Conservation (phyloP, 1,140 invertebrate species). For the Dufourea novaeangliae region DNA sequence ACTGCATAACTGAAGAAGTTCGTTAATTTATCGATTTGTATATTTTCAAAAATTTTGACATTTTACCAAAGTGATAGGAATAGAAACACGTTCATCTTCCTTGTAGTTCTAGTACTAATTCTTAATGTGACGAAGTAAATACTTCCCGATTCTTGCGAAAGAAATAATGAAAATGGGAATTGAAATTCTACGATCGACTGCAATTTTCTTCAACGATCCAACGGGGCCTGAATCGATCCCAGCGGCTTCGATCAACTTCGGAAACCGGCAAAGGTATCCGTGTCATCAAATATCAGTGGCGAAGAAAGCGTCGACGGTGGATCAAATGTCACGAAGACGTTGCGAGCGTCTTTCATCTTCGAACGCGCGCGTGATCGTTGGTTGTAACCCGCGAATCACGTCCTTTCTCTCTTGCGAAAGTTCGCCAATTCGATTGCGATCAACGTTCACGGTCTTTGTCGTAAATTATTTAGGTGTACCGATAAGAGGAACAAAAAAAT, state of each 20-base stretch:
- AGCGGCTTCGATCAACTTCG: neutral
- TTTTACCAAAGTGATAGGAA: no score
- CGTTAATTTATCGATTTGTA: no score
- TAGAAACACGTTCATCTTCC: no score
- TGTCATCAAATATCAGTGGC: constrained; percentile 31
- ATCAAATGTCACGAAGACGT: constrained; percentile 65
- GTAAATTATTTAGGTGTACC: neutral
- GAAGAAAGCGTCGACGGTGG: constrained; percentile 42
- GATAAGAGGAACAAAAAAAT: no score
- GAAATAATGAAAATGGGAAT: no score
- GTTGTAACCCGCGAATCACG: neutral
- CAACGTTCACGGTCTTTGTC: neutral
- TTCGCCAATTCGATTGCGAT: constrained; percentile 37
- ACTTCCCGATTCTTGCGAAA: no score
- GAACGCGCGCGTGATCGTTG: constrained; percentile 60
- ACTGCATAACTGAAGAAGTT: no score
- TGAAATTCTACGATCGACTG: no score
- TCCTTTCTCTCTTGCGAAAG: constrained; percentile 68
- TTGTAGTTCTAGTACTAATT: no score
- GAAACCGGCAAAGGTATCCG: constrained; percentile 38
- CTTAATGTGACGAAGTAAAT: no score
- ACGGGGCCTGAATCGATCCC: neutral
- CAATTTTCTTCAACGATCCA: neutral
- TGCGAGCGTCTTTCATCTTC: constrained; percentile 44
- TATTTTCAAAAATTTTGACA: no score